Percentiles rank a stretch among this genome's conserved stretches.
phyloP scores from a whole-genome alignment of 1,140 invertebrate species.

The Phocides pigmalion region DNA sequence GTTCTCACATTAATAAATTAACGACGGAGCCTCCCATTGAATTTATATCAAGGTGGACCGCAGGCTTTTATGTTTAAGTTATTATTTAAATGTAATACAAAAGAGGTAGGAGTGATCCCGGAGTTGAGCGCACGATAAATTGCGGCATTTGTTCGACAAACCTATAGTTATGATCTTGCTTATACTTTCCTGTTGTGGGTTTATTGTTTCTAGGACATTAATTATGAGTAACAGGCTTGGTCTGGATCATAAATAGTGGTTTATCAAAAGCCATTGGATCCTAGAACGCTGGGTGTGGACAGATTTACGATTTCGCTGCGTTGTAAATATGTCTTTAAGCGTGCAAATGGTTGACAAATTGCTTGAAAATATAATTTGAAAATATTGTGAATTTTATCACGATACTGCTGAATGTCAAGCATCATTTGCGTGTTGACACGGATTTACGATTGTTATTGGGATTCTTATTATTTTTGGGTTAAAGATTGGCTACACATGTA shows the following conservation, averaged over 20 bases:
- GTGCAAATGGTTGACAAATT: background rate
- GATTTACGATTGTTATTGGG: too few species aligned
- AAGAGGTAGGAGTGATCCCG: conserved; percentile 40
- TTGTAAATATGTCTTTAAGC: conserved; percentile 5
- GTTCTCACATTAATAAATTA: conserved; percentile 15
- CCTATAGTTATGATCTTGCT: conserved; percentile 17
- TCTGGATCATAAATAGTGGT: conserved; percentile 16
- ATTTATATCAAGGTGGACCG: conserved; percentile 42
- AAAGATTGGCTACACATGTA: too few species aligned
- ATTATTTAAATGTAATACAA: conserved; percentile 45
- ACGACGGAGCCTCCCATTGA: conserved; percentile 32
- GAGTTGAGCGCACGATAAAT: conserved; percentile 47
- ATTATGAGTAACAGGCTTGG: conserved; percentile 21
- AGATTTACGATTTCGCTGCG: conserved; percentile 24
- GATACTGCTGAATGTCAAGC: too few species aligned
- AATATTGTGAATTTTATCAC: background rate
- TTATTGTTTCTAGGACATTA: conserved; percentile 31
- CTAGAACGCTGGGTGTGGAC: conserved; percentile 22
- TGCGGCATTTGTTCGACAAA: conserved; percentile 39
- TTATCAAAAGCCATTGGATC: conserved; percentile 29
- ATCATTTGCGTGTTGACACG: too few species aligned
- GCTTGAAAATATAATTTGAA: background rate
- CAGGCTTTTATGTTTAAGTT: conserved; percentile 36
- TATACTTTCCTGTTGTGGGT: conserved; percentile 17
- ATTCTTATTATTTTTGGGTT: too few species aligned